A percentile compares a stretch with the other conserved stretches of the same genome.
Evolutionary conservation across 2,888 invertebrate genomes (phyloP).

Genomic region (Agrotis puta): DNA sequence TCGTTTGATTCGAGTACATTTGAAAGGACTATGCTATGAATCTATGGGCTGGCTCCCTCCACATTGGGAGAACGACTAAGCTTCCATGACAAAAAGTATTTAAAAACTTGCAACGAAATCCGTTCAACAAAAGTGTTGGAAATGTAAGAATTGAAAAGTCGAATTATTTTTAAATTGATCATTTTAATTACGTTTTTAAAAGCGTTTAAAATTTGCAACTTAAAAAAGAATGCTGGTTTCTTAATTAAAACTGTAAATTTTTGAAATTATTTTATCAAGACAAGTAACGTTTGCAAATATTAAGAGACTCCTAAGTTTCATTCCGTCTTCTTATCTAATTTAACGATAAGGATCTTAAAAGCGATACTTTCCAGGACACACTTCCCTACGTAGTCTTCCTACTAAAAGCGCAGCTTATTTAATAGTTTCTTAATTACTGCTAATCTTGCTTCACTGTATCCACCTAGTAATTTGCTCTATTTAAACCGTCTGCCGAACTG

Average conservation of each 20-base stretch:
- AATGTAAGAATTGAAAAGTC: background rate
- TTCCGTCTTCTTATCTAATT: conserved; percentile 11
- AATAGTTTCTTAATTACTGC: conserved; percentile 84
- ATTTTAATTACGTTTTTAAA: no score
- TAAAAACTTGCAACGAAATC: background rate
- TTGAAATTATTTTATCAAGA: background rate
- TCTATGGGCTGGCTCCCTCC: background rate
- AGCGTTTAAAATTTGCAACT: no score
- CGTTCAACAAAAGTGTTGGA: background rate
- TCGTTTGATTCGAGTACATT: no score
- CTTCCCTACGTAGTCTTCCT: conserved; percentile 45
- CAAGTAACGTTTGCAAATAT: conserved; percentile 1
- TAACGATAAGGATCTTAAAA: conserved; percentile 17
- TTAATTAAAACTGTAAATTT: no score
- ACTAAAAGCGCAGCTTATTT: conserved; percentile 72
- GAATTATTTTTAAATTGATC: background rate
- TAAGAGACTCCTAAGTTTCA: background rate
- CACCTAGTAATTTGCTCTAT: conserved; percentile 80
- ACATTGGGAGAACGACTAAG: background rate
- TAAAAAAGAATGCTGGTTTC: no score
- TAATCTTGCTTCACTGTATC: conserved; percentile 77
- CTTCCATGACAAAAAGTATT: background rate
- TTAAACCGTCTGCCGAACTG: conserved; percentile 72
- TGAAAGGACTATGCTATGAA: no score
- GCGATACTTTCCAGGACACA: conserved; percentile 25